phyloP scores from a whole-genome alignment of 35 echinoderm and acorn worm species.

The Ophiothrix spiculata region DNA sequence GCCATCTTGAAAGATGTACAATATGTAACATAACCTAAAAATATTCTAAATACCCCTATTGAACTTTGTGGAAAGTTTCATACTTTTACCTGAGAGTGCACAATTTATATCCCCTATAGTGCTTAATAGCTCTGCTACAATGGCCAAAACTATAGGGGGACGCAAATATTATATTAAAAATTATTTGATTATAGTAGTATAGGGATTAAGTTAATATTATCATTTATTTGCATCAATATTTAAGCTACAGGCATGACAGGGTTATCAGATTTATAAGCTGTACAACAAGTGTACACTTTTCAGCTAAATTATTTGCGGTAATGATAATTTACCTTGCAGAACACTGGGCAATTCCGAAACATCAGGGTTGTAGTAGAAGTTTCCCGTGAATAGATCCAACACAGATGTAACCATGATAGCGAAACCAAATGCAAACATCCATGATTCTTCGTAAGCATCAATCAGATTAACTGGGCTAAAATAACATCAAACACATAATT shows the following conservation, averaged over 20 bases:
- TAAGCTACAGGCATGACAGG: background rate
- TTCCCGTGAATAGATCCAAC: slow-evolving; percentile 23
- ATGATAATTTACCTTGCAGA: slow-evolving; percentile 52
- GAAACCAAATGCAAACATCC: slow-evolving; percentile 32
- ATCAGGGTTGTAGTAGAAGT: slow-evolving; percentile 37
- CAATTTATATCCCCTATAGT: too few relatives aligned
- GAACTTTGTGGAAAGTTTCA: too few relatives aligned
- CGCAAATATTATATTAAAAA: background rate
- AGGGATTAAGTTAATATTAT: background rate
- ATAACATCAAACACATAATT: background rate
- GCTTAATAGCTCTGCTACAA: too few relatives aligned
- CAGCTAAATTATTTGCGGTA: background rate
- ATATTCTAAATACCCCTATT: too few relatives aligned
- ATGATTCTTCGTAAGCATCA: slow-evolving; percentile 36
- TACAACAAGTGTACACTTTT: background rate
- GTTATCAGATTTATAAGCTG: background rate
- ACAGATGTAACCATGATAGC: slow-evolving; percentile 36
- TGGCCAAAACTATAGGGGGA: too few relatives aligned
- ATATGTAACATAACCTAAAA: too few relatives aligned
- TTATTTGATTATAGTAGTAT: background rate
- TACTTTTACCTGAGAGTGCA: too few relatives aligned
- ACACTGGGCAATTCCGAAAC: slow-evolving; percentile 10
- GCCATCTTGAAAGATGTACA: too few relatives aligned
- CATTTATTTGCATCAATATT: background rate
- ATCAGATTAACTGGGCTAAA: slow-evolving; percentile 45